phyloP scores from a whole-genome alignment of 2,797 vertebrate genomes.

The Melanotaenia boesemani region DNA sequence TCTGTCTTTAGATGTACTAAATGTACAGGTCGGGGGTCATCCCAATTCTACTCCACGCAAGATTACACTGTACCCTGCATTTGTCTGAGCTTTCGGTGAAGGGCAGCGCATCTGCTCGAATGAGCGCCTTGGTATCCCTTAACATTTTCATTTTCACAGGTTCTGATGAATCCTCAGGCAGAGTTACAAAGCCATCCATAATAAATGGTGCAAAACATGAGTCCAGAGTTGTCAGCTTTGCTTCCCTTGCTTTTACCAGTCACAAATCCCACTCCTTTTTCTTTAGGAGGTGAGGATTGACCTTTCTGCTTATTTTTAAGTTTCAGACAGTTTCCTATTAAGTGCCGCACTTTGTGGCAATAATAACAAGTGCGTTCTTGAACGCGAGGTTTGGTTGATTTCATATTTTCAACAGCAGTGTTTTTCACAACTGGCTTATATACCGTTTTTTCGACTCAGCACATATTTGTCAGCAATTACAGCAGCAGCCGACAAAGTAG shows the following conservation, averaged over 20 bases:
- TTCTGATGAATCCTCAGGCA: background rate
- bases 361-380: background rate
- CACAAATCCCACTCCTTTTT: background rate
- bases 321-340: background rate
- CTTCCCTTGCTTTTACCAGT: background rate
- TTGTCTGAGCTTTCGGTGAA: background rate
- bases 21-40: background rate
- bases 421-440: background rate
- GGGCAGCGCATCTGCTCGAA: background rate
- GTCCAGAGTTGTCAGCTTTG: background rate
- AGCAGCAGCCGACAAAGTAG: background rate
- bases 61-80: background rate
- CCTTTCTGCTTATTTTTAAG: background rate
- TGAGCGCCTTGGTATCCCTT: background rate
- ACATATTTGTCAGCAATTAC: background rate
- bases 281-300: too few relatives aligned
- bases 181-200: background rate
- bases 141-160: fast-evolving
- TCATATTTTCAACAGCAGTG: background rate
- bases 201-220: background rate
- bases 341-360: background rate
- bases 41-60: background rate
- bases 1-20: background rate
- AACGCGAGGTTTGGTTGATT: too few relatives aligned
- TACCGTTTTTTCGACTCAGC: background rate